Base-by-base conservation (phyloP, 2,888 invertebrate genomes). In the Eristalis arbustorum region DNA sequence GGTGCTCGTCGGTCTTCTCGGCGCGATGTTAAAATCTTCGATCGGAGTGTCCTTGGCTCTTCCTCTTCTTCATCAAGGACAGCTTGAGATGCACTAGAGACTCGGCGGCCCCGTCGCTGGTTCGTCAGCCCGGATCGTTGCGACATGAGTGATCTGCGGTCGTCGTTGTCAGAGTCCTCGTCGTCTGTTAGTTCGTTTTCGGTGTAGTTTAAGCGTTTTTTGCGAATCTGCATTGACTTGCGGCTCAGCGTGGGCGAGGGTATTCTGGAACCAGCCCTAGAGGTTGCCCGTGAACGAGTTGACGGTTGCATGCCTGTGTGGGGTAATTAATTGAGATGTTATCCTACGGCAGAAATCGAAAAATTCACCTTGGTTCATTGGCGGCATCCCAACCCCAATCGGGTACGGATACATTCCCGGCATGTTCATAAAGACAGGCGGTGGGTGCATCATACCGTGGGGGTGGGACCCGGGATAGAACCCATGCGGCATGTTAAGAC, bases 191-290 rank as follows among this genome's bases (percentile, higher is more conserved):
- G 92, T 56, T 94, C 94, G 59, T 94, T 93, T 42, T 94, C 93
- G 1, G 90, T 89, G 63, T 93, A 93, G 74, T 93, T 93, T 76
- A 90, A 93, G 66, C 93, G 92, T 34, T 94, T 93, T 89, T 94
- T 93, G 37, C 94, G 93, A 80, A 95, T 93, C 37, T 94, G 93
- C 90, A 95, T 93, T 0, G 96, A 96, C 88, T 96, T 95, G 40
- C 96, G 94, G 89, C 96, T 96, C 81, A 95, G 94, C 0, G 96
- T 95, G 0, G 96, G 96, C 0, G 96, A 96, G 0, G 94, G 94
- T 2, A 96, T 94, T 8, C 96, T 94, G 6, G 96, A 95, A 4
- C 94, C 94, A 0, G 94, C 93, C 28, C 96, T 94, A 0, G 95
- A 95, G 1, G 94, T 92, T 0, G 94, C 93, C 25, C 95, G 94